These are phyloP conservation scores for Camptogramma bilineatum DNA, from an alignment of 2,888 invertebrate species.

Conservation along the genomic window DNA sequence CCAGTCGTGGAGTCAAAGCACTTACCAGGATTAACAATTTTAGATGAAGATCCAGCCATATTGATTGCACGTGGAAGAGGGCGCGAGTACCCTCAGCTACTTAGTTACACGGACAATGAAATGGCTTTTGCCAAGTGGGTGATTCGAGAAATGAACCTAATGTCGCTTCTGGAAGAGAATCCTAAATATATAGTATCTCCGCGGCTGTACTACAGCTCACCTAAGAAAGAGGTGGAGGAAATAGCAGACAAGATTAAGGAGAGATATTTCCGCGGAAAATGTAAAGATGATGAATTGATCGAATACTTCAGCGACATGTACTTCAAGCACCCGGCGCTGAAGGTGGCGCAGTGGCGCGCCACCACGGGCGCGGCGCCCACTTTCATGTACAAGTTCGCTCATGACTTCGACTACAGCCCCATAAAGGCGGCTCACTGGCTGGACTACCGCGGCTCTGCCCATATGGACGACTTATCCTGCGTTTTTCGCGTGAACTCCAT, in stretches of 20 bases:
- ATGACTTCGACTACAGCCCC: slow-evolving; percentile 67
- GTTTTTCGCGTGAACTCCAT: slow-evolving; percentile 60
- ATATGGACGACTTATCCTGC: slow-evolving; percentile 78
- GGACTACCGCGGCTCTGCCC: slow-evolving; percentile 62
- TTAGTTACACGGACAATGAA: slow-evolving; percentile 47
- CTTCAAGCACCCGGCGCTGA: slow-evolving; percentile 51
- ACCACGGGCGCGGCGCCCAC: slow-evolving; percentile 56
- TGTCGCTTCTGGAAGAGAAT: slow-evolving; percentile 12
- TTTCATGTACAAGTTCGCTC: slow-evolving; percentile 77
- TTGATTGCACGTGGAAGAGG: slow-evolving; percentile 51
- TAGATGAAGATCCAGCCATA: slow-evolving; percentile 51
- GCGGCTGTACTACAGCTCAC: slow-evolving; percentile 39
- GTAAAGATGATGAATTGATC: slow-evolving; percentile 40
- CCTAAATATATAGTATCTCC: slow-evolving; percentile 32
- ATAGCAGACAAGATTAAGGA: slow-evolving; percentile 41
- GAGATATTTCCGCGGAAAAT: slow-evolving; percentile 44
- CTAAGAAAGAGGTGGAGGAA: slow-evolving; percentile 33
- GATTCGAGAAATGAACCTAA: slow-evolving; percentile 9
- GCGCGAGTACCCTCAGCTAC: slow-evolving; percentile 49
- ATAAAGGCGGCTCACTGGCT: slow-evolving; percentile 56
- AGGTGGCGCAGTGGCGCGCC: slow-evolving; percentile 46
- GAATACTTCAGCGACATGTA: slow-evolving; percentile 41
- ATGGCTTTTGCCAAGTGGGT: slow-evolving; percentile 30
- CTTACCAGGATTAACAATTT: slow-evolving; percentile 45
- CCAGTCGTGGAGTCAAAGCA: slow-evolving; percentile 49